phyloP scores from a whole-genome alignment of 2,797 vertebrate species.

The Hypotaenidia philippensis region DNA sequence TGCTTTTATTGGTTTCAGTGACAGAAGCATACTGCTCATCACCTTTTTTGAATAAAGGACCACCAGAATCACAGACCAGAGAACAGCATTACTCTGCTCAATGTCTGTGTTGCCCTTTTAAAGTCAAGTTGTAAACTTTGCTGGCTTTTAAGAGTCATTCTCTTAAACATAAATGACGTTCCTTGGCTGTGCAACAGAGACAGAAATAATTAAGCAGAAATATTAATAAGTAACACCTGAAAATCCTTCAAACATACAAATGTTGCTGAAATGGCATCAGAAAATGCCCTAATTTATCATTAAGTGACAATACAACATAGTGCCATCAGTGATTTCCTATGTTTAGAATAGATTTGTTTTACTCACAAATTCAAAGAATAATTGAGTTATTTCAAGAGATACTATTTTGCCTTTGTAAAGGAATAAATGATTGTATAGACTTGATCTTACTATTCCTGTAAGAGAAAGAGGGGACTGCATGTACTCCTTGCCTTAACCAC shows the following conservation, averaged over 20 bases:
- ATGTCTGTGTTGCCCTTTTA: not conserved
- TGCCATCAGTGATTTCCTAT: not conserved
- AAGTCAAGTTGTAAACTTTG: not conserved
- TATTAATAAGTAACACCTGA: not conserved
- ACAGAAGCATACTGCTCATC: not conserved
- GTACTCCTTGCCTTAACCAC: not conserved
- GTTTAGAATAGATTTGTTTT: slow-evolving; percentile 1
- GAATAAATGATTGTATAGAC: not conserved
- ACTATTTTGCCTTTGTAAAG: not conserved
- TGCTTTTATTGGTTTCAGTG: not conserved
- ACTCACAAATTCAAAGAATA: not conserved
- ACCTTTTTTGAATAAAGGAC: not conserved
- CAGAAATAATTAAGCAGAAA: not conserved
- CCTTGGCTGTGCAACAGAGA: not conserved
- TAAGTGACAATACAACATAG: not conserved
- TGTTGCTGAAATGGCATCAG: not conserved
- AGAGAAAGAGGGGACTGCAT: not conserved
- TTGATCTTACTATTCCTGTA: not conserved
- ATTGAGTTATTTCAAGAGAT: not conserved
- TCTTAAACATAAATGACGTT: not conserved
- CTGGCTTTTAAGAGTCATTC: not conserved
- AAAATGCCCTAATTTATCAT: not conserved
- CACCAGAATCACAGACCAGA: not conserved
- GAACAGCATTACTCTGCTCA: not conserved
- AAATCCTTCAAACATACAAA: slow-evolving; percentile 15